Conservation (phyloP, 2,113 vertebrate species). For the Pseudopodoces humilis region DNA sequence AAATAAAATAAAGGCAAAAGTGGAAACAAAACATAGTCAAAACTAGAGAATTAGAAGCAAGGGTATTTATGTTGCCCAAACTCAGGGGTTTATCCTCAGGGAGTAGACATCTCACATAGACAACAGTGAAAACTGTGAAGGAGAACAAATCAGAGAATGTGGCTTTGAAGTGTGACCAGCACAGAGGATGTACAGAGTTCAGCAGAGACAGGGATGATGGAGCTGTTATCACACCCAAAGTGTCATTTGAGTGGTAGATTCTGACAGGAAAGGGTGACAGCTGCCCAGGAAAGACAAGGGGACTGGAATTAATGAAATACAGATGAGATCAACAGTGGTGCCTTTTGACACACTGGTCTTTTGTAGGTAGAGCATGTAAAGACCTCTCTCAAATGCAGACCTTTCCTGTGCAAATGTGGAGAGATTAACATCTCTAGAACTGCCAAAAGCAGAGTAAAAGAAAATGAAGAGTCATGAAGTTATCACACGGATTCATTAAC, state of each 20-base stretch:
- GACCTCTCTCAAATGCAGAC: neutral
- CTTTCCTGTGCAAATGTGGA: neutral
- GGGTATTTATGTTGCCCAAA: neutral
- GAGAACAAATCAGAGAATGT: neutral
- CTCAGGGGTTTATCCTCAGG: neutral
- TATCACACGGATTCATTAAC: constrained; percentile 52
- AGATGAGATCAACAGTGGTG: neutral
- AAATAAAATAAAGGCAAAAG: neutral
- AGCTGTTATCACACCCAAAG: neutral
- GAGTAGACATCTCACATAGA: neutral
- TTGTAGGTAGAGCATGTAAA: neutral
- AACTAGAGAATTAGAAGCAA: neutral
- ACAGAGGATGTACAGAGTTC: neutral
- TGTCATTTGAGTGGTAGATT: neutral
- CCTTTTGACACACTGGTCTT: neutral
- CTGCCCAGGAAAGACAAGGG: neutral
- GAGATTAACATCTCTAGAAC: constrained; percentile 55
- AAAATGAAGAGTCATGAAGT: constrained; percentile 62
- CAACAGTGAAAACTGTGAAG: neutral
- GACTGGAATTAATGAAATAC: neutral
- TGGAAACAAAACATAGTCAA: neutral
- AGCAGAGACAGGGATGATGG: neutral
- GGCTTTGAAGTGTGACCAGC: neutral
- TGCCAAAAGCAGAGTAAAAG: constrained; percentile 23
- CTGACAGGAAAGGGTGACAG: neutral